Conservation (phyloP, 30 jellyfish, hydroid and myxozoan genomes). For the Turritopsis dohrnii region DNA sequence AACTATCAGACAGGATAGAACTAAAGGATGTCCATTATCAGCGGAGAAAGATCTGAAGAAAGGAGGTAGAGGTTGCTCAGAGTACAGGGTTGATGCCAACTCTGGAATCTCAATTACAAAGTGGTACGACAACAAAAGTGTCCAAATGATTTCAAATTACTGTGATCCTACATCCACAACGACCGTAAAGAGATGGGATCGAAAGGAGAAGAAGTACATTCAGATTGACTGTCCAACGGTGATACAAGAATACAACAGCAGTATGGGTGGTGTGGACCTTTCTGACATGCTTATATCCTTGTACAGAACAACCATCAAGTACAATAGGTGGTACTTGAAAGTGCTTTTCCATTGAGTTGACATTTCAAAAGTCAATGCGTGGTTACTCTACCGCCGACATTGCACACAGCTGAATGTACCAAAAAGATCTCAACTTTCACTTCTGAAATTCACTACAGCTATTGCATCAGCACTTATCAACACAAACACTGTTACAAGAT, state of each 20-base stretch:
- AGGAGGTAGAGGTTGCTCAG: constrained; percentile 16
- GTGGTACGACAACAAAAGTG: constrained; percentile 58
- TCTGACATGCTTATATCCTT: too few relatives aligned
- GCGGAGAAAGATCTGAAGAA: constrained; percentile 5
- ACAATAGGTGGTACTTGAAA: neutral
- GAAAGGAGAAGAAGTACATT: constrained; percentile 5
- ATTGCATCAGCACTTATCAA: too few relatives aligned
- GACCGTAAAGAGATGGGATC: constrained; percentile 30
- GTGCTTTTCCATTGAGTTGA: neutral
- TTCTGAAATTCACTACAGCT: neutral
- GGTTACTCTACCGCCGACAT: constrained; percentile 7
- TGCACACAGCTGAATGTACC: constrained; percentile 9
- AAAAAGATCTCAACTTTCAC: neutral
- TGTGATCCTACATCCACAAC: constrained; percentile 24
- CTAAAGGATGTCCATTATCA: constrained; percentile 17
- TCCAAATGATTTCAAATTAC: too few relatives aligned
- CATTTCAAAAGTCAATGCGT: neutral
- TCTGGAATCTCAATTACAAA: constrained; percentile 39
- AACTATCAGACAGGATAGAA: neutral
- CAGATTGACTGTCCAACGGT: constrained; percentile 27
- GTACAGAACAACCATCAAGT: too few relatives aligned
- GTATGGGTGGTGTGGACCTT: too few relatives aligned
- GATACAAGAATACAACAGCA: constrained; percentile 14
- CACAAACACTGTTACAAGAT: neutral
- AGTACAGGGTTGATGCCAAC: constrained; percentile 45